A percentile compares a stretch with the other conserved stretches of the same genome.
phyloP scores from a whole-genome alignment of 2,888 invertebrate species.

The Schrankia costaestrigalis region DNA sequence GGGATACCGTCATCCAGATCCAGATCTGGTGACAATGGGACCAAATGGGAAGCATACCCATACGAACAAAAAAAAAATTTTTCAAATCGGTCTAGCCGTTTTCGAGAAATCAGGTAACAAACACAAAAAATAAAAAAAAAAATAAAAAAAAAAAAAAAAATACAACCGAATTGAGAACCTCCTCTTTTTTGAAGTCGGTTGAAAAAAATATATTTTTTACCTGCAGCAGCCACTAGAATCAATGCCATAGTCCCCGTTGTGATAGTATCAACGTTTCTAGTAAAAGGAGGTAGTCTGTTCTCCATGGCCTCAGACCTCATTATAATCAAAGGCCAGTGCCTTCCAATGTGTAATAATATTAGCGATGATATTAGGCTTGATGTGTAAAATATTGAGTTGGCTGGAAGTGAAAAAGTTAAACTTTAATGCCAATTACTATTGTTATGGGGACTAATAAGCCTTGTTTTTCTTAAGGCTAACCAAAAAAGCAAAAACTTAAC shows the following conservation, averaged over 20 bases:
- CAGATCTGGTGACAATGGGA: too few species aligned
- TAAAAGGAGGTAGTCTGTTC: conserved; percentile 41
- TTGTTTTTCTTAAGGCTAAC: too few species aligned
- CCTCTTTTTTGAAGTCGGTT: background rate
- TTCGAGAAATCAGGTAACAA: too few species aligned
- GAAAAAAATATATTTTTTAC: conserved; percentile 16
- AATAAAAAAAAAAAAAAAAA: too few species aligned
- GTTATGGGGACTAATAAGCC: too few species aligned
- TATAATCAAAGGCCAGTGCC: conserved; percentile 40
- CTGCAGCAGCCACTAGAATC: conserved; percentile 39
- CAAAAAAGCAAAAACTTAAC: background rate
- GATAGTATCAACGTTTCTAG: conserved; percentile 29
- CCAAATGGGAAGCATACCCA: too few species aligned
- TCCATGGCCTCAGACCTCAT: conserved; percentile 40
- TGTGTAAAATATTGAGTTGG: conserved; percentile 41
- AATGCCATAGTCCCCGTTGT: conserved; percentile 40
- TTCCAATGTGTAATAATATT: conserved; percentile 38
- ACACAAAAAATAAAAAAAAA: too few species aligned
- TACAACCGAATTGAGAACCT: too few species aligned
- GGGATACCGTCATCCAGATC: too few species aligned
- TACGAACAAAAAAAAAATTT: too few species aligned
- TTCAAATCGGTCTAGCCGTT: too few species aligned
- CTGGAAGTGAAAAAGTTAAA: conserved; percentile 36
- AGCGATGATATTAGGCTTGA: conserved; percentile 38
- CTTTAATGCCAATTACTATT: too few species aligned